Percentiles rank a stretch among this genome's conserved stretches.
These are phyloP conservation scores for Illadopsis cleaveri DNA, from an alignment of 2,113 vertebrate species.

Conservation along the genomic window DNA sequence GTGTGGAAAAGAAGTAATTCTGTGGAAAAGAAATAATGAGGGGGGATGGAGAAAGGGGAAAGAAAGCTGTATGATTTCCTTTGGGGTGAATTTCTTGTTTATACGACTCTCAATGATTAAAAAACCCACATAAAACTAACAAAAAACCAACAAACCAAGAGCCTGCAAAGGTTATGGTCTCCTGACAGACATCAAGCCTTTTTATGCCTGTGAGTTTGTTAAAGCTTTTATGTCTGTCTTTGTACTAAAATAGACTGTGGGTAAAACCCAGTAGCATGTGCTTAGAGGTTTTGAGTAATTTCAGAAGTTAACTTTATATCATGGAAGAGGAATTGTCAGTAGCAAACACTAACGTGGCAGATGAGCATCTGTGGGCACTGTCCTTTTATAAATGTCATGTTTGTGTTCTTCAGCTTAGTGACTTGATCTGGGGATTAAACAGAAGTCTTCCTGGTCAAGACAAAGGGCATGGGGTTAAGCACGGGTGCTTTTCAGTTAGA, in stretches of 20 bases:
- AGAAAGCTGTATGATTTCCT: neutral
- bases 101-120: neutral
- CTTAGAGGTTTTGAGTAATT: neutral
- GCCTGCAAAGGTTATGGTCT: neutral
- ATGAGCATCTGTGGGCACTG: neutral
- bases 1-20: neutral
- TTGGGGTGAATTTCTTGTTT: neutral
- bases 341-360: neutral
- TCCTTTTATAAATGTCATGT: neutral
- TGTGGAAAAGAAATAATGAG: neutral
- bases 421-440: slow-evolving; percentile 29
- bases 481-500: neutral
- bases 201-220: neutral
- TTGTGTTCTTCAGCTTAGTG: neutral
- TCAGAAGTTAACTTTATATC: neutral
- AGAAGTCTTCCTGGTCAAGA: neutral
- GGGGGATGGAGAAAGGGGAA: neutral
- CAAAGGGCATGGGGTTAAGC: neutral
- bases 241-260: neutral
- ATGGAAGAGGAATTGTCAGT: neutral
- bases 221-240: neutral
- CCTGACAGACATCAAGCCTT: neutral
- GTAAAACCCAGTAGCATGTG: neutral
- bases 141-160: neutral
- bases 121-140: neutral